Base-by-base conservation (phyloP, 53 echinoderm and acorn worm species). In the Mesocentrotus franciscanus region DNA sequence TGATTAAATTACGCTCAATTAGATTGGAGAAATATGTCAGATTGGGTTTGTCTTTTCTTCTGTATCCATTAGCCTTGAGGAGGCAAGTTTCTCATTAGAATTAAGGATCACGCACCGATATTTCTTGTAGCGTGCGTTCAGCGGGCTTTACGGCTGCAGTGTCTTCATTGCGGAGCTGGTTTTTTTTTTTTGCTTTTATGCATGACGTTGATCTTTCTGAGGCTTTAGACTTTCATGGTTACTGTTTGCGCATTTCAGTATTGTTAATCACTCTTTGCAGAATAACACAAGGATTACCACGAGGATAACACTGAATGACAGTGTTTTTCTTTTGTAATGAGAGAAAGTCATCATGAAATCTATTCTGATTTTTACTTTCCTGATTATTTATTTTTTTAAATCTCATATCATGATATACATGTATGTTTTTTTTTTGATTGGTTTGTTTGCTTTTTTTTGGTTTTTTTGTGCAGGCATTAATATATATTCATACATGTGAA, bases 11-110 rank as follows among this genome's bases (percentile, higher is more conserved):
- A 91, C 10, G 30, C 20, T 39, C 62, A 91, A 90, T 91, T 91
- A 66, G 91, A 64, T 61, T 62, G 62, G 91, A 91, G 91, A 91
- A 90, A 91, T 68, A 91, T 91, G 91, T 91, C 68, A 91, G 35
- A 33, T 91, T 91, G 58, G 39, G 87, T 87, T 87, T 87, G 87
- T 58, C 58, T 87, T 56, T 87, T n/a, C 27, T 27, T 87, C 87
- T 13, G 14, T 87, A 56, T 87, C 87, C 58, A 87, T 87, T 58
- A 87, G 57, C 87, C 58, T 87, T 56, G 87, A 58, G 87, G 59
- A 87, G 29, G 58, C 87, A 87, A 58, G 58, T 87, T 87, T 87
- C 58, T 58, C 58, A 56, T 57, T 87, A 87, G 87, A 87, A 87
- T 87, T 87, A 87, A 27, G 87, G 87, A 87, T 58, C 58, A 87